A percentile compares a stretch with the other conserved stretches of the same genome.
These are phyloP conservation scores for Melieria omissa DNA, from an alignment of 2,888 invertebrate genomes.

Conservation along the genomic window DNA sequence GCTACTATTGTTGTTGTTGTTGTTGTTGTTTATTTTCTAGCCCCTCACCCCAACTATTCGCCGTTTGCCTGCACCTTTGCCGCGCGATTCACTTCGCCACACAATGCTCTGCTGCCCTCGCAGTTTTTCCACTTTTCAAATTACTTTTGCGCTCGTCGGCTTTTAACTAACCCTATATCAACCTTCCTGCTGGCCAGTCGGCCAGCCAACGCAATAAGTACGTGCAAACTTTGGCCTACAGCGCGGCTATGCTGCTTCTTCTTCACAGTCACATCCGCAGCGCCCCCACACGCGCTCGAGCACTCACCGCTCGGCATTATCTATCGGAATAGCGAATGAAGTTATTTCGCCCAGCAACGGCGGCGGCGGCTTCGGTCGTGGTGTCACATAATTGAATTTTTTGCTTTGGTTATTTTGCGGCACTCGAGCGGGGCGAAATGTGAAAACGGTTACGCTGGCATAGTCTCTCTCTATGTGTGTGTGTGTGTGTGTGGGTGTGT, in stretches of 20 bases:
- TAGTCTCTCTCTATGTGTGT: too few species aligned
- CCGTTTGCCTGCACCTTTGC: too few species aligned
- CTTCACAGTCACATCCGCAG: neutral
- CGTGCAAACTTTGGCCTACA: too few species aligned
- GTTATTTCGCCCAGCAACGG: conserved; percentile 14
- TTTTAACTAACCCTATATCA: neutral
- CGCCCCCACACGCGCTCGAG: neutral
- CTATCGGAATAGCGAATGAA: conserved; percentile 21
- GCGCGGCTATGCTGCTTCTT: too few species aligned
- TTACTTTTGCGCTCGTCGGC: neutral
- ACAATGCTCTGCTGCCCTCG: neutral
- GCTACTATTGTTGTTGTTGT: neutral
- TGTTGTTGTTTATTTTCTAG: neutral
- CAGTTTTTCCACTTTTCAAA: neutral
- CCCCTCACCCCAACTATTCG: too few species aligned
- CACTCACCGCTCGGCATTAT: neutral
- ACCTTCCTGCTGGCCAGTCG: neutral
- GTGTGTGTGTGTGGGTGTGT: neutral
- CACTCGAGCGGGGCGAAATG: neutral
- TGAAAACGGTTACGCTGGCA: neutral
- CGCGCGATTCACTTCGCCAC: too few species aligned
- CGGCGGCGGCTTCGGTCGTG: conserved; percentile 31
- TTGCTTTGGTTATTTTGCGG: neutral
- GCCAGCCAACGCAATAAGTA: too few species aligned
- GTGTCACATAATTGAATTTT: conserved; percentile 43